These are phyloP conservation scores for Lipophrys pholis DNA, from an alignment of 2,113 vertebrate genomes.

Conservation along the genomic window DNA sequence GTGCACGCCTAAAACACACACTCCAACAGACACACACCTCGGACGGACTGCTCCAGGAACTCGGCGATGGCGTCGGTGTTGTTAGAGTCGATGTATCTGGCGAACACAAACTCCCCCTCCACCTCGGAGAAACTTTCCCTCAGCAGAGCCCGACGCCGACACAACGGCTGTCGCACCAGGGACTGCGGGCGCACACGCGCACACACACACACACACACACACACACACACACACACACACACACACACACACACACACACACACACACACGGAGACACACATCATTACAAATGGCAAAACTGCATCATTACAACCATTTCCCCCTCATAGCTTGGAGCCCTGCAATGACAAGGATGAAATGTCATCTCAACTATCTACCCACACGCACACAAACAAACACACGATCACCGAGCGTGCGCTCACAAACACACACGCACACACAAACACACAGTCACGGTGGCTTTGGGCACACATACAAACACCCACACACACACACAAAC, in stretches of 20 bases:
- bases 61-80: slow-evolving; percentile 89
- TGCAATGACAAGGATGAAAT: slow-evolving; percentile 66
- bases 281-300: slow-evolving; percentile 49
- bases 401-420: too few relatives aligned
- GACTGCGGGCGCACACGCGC: slow-evolving; percentile 78
- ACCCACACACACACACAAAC: slow-evolving; percentile 20
- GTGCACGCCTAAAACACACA: slow-evolving; percentile 1
- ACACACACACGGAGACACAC: slow-evolving; percentile 7
- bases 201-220: slow-evolving; percentile 25
- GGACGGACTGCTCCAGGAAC: slow-evolving; percentile 92
- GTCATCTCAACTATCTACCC: slow-evolving; percentile 36
- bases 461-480: slow-evolving; percentile 44
- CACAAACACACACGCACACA: slow-evolving; percentile 38
- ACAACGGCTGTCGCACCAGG: slow-evolving; percentile 87
- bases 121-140: slow-evolving; percentile 86
- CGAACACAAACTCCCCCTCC: slow-evolving; percentile 92
- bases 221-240: neutral
- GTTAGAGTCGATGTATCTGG: slow-evolving; percentile 86
- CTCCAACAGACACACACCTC: slow-evolving; percentile 79
- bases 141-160: slow-evolving; percentile 86
- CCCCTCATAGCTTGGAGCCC: slow-evolving; percentile 53
- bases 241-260: neutral
- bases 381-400: slow-evolving; percentile 45
- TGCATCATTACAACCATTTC: slow-evolving; percentile 70
- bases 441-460: neutral